A percentile compares a stretch with the other conserved stretches of the same genome.
phyloP scores from a whole-genome alignment of 2,113 vertebrate species.

The Glaucomys volans region DNA sequence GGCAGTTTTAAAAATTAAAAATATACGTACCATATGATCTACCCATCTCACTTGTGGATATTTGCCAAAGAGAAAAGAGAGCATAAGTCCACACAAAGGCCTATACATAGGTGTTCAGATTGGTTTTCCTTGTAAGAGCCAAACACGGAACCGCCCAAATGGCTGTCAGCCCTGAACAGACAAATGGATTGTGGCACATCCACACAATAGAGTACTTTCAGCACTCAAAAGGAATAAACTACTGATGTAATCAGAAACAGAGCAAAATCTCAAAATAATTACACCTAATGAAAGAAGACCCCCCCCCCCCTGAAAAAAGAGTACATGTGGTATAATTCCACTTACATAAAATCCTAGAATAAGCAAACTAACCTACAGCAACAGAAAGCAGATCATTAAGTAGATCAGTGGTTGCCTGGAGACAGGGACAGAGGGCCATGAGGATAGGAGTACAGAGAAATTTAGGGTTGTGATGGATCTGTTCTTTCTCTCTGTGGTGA shows the following conservation, averaged over 20 bases:
- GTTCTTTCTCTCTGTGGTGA: not conserved
- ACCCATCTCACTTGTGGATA: not conserved
- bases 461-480: not conserved
- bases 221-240: not conserved
- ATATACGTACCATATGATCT: not conserved
- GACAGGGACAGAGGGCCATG: not conserved
- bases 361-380: not conserved
- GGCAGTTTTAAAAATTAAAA: constrained; percentile 10
- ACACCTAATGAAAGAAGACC: not conserved
- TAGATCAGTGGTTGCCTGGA: not conserved
- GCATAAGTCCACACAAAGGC: not conserved
- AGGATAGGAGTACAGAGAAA: not conserved
- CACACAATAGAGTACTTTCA: not conserved
- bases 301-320: too few species aligned
- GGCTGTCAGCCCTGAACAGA: not conserved
- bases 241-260: not conserved
- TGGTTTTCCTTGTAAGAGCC: not conserved
- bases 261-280: not conserved
- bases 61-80: constrained; percentile 46
- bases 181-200: not conserved
- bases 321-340: not conserved
- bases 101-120: not conserved
- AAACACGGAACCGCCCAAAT: not conserved
- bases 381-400: constrained; percentile 31
- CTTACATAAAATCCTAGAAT: not conserved